A percentile compares a stretch with the other conserved stretches of the same genome.
Conservation (phyloP, 2,888 invertebrate species). For the Cephalotes varians region DNA sequence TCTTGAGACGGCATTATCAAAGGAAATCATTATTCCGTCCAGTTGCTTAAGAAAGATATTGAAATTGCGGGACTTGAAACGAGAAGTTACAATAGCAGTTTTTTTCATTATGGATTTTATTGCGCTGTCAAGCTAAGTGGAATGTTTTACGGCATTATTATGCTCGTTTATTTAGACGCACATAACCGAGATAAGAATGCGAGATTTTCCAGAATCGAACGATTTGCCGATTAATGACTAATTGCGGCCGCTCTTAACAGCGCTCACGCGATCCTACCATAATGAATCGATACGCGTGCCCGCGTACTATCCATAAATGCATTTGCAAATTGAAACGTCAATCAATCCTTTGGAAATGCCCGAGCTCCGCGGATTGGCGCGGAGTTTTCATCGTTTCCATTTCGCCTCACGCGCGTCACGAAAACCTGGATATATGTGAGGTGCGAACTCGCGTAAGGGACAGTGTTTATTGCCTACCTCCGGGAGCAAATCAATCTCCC, state of each 20-base stretch:
- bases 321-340: conserved; percentile 65
- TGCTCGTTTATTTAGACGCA: conserved; percentile 37
- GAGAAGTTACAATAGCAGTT: conserved; percentile 13
- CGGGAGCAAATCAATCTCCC: conserved; percentile 34
- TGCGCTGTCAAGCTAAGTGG: conserved; percentile 16
- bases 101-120: conserved; percentile 22
- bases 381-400: conserved; percentile 60
- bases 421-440: conserved; percentile 39
- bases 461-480: conserved; percentile 49
- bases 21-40: not conserved
- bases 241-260: conserved; percentile 51
- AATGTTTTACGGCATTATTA: conserved; percentile 39
- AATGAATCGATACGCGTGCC: conserved; percentile 58
- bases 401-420: conserved; percentile 44
- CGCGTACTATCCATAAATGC: conserved; percentile 58
- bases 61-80: not conserved
- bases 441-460: conserved; percentile 49
- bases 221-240: conserved; percentile 53
- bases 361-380: conserved; percentile 50
- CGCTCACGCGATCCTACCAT: conserved; percentile 55
- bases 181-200: conserved; percentile 43
- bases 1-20: not conserved
- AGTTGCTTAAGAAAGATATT: conserved; percentile 2
- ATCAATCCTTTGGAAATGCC: conserved; percentile 56
- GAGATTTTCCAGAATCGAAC: conserved; percentile 47